A percentile compares a stretch with the other conserved stretches of the same genome.
Evolutionary conservation across 2,113 vertebrate species (phyloP).

Genomic region (Vireo altiloquus): DNA sequence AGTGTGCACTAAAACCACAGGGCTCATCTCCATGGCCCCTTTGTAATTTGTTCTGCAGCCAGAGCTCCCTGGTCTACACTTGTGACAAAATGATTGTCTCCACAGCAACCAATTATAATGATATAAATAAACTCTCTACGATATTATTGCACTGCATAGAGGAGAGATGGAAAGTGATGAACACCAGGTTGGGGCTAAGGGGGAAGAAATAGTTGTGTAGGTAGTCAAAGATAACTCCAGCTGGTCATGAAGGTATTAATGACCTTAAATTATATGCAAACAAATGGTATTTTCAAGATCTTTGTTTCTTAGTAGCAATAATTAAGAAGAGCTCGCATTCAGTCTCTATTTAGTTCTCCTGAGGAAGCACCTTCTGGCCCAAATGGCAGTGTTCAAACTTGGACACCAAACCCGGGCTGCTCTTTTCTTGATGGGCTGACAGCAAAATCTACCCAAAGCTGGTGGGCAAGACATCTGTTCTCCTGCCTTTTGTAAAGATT

Average conservation of each 20-base stretch:
- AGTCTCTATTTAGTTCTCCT: background rate
- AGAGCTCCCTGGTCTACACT: background rate
- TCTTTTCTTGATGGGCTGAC: background rate
- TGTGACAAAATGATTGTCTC: slow-evolving; percentile 34
- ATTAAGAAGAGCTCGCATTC: background rate
- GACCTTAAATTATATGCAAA: background rate
- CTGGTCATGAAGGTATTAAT: background rate
- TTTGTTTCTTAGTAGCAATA: background rate
- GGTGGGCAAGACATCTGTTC: background rate
- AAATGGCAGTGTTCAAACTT: background rate
- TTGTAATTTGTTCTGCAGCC: background rate
- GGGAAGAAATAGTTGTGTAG: background rate
- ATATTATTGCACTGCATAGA: background rate
- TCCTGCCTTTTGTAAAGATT: background rate
- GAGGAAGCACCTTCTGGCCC: background rate
- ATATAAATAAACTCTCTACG: background rate
- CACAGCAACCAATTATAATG: slow-evolving; percentile 32
- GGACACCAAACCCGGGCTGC: background rate
- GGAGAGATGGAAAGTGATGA: background rate
- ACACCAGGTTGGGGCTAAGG: background rate
- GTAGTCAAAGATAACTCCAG: background rate
- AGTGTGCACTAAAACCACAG: background rate
- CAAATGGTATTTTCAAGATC: background rate
- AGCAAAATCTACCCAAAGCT: background rate
- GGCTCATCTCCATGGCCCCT: background rate